Evolutionary conservation across 2,797 vertebrate species (phyloP), one percentile per base, ranked within the genome.

Genomic region (Cryptoprocta ferox): DNA sequence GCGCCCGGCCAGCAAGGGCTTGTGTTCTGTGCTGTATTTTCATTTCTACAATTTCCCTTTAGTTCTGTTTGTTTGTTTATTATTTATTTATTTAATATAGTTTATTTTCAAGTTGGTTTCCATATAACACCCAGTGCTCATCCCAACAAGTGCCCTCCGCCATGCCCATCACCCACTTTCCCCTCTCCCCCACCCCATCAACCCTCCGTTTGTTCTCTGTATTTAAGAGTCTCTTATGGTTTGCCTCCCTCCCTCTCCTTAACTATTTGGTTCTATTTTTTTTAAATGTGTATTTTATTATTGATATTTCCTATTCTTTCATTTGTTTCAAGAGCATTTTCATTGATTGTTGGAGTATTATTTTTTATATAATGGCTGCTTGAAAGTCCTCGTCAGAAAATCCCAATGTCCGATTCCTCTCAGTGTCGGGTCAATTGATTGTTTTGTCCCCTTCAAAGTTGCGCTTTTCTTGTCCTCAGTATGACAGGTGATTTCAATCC

Each of bases 401-500:
- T 26, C 3, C 13, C n/a, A 19, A 0, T 16, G 0, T 37, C 32
- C 1, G 24, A 18, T 12, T 50, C n/a, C 1, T n/a, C 39, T 9
- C 21, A 53, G 53, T 39, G 11, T 6, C 5, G 26, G n/a, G 32
- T 11, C 10, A 0, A 19, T 1, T 13, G 9, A 24, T 10, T 4
- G 28, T 28, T 11, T 39, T n/a, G 18, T 63, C 53, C 39, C 13
- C 9, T 28, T 42, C 12, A n/a, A 12, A 7, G 15, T 2, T 53
- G 85, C 3, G n/a, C 3, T 2, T 45, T 21, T 19, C 30, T 21
- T 18, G 32, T 32, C 18, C 19, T 59, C 0, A 13, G 13, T 16
- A 2, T 30, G 63, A 4, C 21, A 21, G n/a, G 35, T 0, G 9
- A 16, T 15, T 30, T 16, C n/a, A 5, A 3, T 0, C 3, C 15